These are phyloP conservation scores for Orthonyx spaldingii DNA, from an alignment of 2,113 vertebrate species.

Conservation along the genomic window DNA sequence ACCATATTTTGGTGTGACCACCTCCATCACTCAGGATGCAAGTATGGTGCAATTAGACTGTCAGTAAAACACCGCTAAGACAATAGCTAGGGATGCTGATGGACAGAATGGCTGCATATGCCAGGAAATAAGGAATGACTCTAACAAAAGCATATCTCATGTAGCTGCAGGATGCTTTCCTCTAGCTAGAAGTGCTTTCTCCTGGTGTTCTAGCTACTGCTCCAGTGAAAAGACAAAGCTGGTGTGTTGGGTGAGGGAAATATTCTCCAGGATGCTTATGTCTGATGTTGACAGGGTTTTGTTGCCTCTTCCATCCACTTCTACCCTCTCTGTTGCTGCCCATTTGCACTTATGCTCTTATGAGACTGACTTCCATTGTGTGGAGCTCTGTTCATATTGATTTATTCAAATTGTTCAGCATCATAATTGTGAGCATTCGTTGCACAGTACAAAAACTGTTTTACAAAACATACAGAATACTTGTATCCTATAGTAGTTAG, in stretches of 20 bases:
- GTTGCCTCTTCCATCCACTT: not conserved
- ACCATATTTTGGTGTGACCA: not conserved
- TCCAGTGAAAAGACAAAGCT: not conserved
- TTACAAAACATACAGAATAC: not conserved
- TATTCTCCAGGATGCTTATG: not conserved
- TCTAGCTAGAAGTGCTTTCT: not conserved
- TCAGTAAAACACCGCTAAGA: not conserved
- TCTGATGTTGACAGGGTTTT: not conserved
- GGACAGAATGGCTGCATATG: not conserved
- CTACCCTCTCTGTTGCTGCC: not conserved
- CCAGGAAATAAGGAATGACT: not conserved
- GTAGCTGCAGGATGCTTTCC: not conserved
- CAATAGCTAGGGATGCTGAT: not conserved
- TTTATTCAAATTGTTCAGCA: not conserved
- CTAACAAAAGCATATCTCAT: accelerated
- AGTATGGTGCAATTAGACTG: not conserved
- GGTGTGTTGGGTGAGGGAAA: not conserved
- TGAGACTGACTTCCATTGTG: not conserved
- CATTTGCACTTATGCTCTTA: not conserved
- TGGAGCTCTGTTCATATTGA: not conserved
- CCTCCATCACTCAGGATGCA: not conserved
- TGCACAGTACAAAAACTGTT: not conserved
- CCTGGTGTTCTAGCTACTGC: not conserved
- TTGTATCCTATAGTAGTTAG: not conserved
- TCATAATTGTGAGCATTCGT: not conserved